Conservation (phyloP, 1,140 invertebrate genomes). For the Nomia melanderi region DNA sequence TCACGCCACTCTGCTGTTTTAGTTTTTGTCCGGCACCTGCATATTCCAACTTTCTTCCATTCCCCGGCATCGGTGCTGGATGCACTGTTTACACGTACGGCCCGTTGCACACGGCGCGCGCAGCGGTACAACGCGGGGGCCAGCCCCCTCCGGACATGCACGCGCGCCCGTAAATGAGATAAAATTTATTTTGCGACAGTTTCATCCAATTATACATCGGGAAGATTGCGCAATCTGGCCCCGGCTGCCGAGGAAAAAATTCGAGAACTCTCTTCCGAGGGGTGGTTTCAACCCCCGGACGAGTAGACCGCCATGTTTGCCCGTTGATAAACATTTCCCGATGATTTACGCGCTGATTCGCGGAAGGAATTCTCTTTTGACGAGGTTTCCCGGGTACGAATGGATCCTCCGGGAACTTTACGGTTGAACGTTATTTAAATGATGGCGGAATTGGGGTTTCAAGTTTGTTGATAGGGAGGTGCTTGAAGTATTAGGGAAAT, state of each 20-base stretch:
- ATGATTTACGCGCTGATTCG: too few species aligned
- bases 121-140: too few species aligned
- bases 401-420: too few species aligned
- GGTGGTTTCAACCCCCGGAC: too few species aligned
- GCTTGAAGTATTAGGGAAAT: too few species aligned
- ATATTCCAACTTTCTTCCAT: constrained; percentile 51
- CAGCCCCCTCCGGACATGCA: background rate
- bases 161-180: constrained; percentile 19
- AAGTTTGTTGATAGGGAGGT: too few species aligned
- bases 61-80: background rate
- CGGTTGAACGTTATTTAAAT: too few species aligned
- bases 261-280: background rate
- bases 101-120: background rate
- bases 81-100: constrained; percentile 1
- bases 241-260: background rate
- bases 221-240: background rate
- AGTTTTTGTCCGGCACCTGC: constrained; percentile 48
- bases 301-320: too few species aligned
- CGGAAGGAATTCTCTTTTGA: too few species aligned
- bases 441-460: too few species aligned
- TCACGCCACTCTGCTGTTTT: constrained; percentile 50
- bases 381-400: too few species aligned
- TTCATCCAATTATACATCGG: constrained; percentile 15
- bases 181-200: constrained; percentile 34
- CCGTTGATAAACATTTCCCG: background rate